phyloP scores from a whole-genome alignment of 2,797 vertebrate species.

The Onychomys leucogaster region DNA sequence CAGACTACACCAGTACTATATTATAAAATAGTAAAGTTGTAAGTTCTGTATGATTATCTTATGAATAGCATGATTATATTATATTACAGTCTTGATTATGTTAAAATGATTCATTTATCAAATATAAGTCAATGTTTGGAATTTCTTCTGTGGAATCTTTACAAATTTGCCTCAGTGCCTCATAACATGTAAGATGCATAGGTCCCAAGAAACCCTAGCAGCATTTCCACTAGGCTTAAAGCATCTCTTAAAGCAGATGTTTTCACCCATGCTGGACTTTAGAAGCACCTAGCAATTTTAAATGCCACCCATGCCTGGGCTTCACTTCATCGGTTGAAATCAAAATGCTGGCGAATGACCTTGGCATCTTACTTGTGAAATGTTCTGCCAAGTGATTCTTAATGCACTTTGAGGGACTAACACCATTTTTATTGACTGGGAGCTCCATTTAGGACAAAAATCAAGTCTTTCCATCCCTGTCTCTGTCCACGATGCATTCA shows the following conservation, averaged over 20 bases:
- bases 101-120: slow-evolving; percentile 2
- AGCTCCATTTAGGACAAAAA: not conserved
- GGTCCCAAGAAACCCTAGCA: not conserved
- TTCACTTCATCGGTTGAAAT: not conserved
- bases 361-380: not conserved
- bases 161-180: not conserved
- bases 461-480: not conserved
- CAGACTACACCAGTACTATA: not conserved
- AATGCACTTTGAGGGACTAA: not conserved
- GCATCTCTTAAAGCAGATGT: not conserved
- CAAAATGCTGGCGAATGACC: not conserved
- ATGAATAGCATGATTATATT: slow-evolving; percentile 48
- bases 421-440: not conserved
- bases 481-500: not conserved
- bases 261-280: not conserved
- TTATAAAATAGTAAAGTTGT: slow-evolving; percentile 48
- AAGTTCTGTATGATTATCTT: slow-evolving; percentile 52
- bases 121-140: not conserved
- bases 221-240: not conserved
- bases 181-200: not conserved
- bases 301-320: not conserved
- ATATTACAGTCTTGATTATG: slow-evolving; percentile 26
- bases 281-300: not conserved
- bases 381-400: not conserved
- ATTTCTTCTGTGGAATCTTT: not conserved